Conservation (phyloP, 2,797 vertebrate species). For the Margarornis squamiger region DNA sequence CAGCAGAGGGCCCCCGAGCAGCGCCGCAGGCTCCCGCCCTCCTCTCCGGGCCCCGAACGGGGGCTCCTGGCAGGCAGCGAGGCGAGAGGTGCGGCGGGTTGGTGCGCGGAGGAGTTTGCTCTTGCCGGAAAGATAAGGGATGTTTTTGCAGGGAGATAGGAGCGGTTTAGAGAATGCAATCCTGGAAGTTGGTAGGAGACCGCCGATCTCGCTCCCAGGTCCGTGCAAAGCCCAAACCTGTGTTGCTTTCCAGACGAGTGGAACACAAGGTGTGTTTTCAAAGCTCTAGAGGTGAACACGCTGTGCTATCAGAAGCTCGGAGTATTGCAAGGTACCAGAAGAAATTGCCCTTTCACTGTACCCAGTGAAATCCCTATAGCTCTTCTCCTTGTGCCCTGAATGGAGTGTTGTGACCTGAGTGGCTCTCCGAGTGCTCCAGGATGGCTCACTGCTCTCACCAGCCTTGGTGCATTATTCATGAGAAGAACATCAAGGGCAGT, state of each 20-base stretch:
- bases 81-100: accelerated
- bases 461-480: background rate
- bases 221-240: background rate
- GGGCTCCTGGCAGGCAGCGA: background rate
- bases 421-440: background rate
- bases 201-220: background rate
- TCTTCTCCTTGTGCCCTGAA: background rate
- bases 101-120: background rate
- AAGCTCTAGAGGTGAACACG: accelerated
- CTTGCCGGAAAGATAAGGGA: background rate
- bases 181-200: background rate
- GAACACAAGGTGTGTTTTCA: background rate
- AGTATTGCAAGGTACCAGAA: background rate
- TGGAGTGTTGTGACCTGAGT: background rate
- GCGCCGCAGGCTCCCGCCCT: background rate
- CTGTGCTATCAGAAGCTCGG: background rate
- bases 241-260: background rate
- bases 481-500: background rate
- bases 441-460: background rate
- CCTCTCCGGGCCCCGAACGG: background rate
- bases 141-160: background rate
- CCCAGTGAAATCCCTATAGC: background rate
- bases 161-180: accelerated
- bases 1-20: slow-evolving; percentile 34
- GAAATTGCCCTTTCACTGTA: no score